Conservation (phyloP, 2,888 invertebrate species). For the Cosmia trapezina region DNA sequence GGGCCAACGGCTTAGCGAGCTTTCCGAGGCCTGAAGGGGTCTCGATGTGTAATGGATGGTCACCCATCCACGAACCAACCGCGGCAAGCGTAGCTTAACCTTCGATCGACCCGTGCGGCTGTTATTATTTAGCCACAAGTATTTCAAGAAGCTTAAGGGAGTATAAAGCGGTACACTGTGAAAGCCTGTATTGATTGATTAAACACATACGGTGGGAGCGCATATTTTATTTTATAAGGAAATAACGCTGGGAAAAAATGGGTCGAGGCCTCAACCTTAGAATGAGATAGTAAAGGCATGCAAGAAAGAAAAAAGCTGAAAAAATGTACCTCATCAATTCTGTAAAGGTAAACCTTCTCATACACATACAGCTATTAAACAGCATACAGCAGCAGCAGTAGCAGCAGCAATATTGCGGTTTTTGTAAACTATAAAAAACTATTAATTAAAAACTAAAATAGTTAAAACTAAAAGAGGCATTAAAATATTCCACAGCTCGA, state of each 20-base stretch:
- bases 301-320: constrained; percentile 12
- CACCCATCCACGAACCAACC: no score
- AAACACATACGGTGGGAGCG: constrained; percentile 30
- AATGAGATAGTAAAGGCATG: constrained; percentile 9
- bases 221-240: constrained; percentile 34
- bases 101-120: no score
- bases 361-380: neutral
- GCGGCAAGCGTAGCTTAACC: no score
- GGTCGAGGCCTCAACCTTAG: constrained; percentile 5
- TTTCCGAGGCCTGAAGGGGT: no score
- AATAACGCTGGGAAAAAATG: constrained; percentile 14
- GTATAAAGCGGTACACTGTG: constrained; percentile 16
- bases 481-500: no score
- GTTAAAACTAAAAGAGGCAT: neutral
- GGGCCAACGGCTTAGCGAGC: no score
- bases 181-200: constrained; percentile 47
- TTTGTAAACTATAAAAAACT: no score
- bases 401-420: no score
- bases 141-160: constrained; percentile 19
- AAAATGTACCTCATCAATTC: constrained; percentile 4
- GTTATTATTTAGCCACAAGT: no score
- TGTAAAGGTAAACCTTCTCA: neutral
- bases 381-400: no score
- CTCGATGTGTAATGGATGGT: no score
- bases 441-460: neutral